Conservation (phyloP, 30 jellyfish, hydroid and myxozoan species). For the Aurelia coerulea region DNA sequence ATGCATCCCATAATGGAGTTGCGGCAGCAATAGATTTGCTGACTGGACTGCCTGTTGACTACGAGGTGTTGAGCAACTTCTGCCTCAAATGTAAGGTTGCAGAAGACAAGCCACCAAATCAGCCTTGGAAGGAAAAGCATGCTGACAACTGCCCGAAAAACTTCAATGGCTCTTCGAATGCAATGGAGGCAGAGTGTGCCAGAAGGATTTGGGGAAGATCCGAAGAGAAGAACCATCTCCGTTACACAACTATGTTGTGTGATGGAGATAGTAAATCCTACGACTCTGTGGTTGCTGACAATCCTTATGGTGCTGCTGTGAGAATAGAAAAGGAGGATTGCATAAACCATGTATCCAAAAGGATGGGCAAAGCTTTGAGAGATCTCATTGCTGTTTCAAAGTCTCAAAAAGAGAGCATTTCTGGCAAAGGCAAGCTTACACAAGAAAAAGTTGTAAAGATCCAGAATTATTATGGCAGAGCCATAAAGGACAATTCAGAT, state of each 20-base stretch:
- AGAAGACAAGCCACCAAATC: not conserved
- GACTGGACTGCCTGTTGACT: no score
- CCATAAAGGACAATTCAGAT: no score
- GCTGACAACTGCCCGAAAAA: not conserved
- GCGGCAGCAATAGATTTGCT: no score
- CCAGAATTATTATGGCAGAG: no score
- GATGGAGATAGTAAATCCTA: no score
- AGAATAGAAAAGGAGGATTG: not conserved
- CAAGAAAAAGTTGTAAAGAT: no score
- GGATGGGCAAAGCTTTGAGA: no score
- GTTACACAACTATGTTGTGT: not conserved
- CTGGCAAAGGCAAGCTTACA: no score
- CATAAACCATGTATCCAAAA: no score
- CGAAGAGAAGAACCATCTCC: not conserved
- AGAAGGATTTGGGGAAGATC: not conserved
- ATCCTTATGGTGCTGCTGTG: not conserved
- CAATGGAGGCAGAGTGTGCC: constrained; percentile 8
- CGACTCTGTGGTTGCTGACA: not conserved
- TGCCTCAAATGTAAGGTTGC: not conserved
- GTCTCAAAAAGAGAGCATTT: no score
- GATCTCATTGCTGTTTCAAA: no score
- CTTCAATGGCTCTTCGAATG: not conserved
- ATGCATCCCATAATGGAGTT: no score
- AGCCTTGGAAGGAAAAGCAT: not conserved
- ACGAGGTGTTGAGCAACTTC: not conserved